Evolutionary conservation across 30 jellyfish, hydroid and myxozoan species (phyloP).

Genomic region (Morbakka virulenta): DNA sequence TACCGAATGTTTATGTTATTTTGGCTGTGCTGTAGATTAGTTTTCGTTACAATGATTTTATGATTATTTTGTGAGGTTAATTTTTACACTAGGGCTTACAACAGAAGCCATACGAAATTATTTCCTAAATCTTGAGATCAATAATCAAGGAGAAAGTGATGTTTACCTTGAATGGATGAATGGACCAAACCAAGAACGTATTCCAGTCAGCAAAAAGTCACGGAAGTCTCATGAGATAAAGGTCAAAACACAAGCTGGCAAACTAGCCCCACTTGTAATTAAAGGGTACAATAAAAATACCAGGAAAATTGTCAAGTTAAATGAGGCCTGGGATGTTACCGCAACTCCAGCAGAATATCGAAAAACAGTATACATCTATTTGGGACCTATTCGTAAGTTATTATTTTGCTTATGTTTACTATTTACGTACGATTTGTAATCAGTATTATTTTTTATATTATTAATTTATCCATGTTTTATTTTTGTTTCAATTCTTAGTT

Average conservation of each 20-base stretch:
- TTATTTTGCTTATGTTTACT: no score
- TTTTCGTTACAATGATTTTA: background rate
- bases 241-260: background rate
- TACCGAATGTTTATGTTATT: no score
- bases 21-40: no score
- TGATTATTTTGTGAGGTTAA: background rate
- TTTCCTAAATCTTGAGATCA: background rate
- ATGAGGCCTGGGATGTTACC: background rate
- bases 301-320: background rate
- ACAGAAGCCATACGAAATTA: background rate
- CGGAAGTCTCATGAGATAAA: background rate
- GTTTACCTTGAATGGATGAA: background rate
- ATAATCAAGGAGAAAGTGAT: background rate
- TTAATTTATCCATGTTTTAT: no score
- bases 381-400: background rate
- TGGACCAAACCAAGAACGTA: background rate
- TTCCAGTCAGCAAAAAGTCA: background rate
- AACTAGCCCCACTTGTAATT: background rate
- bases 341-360: background rate
- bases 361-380: background rate
- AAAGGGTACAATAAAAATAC: background rate
- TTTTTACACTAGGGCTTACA: background rate
- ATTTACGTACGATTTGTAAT: no score
- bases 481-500: no score
- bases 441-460: no score